Percentiles rank a stretch among this genome's conserved stretches.
phyloP scores from a whole-genome alignment of 2,797 vertebrate species.

The Anas bahamensis region DNA sequence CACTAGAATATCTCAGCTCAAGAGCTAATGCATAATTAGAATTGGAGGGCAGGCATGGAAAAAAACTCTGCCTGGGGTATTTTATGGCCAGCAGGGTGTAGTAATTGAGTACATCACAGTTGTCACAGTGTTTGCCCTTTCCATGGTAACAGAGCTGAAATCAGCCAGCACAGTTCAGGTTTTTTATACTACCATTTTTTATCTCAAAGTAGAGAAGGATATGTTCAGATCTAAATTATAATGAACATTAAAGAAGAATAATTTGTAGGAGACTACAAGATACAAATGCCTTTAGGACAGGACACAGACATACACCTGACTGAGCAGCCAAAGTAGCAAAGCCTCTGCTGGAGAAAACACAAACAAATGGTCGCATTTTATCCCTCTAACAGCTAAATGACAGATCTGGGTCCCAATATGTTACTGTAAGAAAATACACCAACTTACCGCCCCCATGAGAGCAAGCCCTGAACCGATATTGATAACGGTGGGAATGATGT shows the following conservation, averaged over 20 bases:
- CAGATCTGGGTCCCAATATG: background rate
- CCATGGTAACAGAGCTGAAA: background rate
- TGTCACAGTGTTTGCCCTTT: background rate
- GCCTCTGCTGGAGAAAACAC: background rate
- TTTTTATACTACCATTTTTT: background rate
- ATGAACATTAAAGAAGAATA: background rate
- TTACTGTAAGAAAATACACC: background rate
- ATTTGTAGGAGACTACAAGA: background rate
- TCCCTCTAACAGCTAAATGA: background rate
- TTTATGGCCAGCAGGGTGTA: background rate
- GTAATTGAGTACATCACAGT: background rate
- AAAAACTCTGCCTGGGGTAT: background rate
- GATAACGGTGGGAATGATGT: constrained; percentile 92
- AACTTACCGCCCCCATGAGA: constrained; percentile 92
- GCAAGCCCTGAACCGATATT: constrained; percentile 93
- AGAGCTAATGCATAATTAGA: background rate
- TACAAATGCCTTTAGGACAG: background rate
- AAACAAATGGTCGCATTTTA: background rate
- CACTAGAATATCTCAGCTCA: background rate
- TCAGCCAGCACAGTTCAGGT: background rate
- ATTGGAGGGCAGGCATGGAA: background rate
- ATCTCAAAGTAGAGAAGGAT: background rate
- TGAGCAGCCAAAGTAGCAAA: background rate
- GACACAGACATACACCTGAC: background rate
- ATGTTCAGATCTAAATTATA: background rate